These are phyloP conservation scores for Drosophila biarmipes DNA, from an alignment of 1,140 invertebrate species.

Conservation along the genomic window DNA sequence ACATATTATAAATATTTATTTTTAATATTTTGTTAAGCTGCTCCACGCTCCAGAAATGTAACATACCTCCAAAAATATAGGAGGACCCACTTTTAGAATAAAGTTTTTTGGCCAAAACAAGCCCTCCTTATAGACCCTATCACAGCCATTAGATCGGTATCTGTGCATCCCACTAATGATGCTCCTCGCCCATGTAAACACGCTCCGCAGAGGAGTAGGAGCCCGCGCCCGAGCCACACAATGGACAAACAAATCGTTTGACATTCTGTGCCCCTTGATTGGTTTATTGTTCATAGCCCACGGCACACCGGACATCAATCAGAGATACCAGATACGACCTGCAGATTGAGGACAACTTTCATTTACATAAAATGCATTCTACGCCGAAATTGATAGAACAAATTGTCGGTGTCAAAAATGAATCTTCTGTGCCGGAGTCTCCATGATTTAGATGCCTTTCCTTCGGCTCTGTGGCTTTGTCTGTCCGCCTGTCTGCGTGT, in stretches of 20 bases:
- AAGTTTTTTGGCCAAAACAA: constrained; percentile 12
- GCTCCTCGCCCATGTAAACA: constrained; percentile 40
- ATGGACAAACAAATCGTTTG: constrained; percentile 74
- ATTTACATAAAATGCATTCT: constrained; percentile 78
- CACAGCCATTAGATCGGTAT: constrained; percentile 40
- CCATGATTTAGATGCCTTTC: constrained; percentile 43
- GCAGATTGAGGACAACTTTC: constrained; percentile 76
- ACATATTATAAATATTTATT: no score
- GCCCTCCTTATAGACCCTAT: background rate
- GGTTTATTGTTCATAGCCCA: constrained; percentile 70
- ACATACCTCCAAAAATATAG: background rate
- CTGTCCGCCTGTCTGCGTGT: constrained; percentile 6
- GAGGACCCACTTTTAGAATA: background rate
- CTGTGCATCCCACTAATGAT: constrained; percentile 23
- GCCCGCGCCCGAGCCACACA: constrained; percentile 1
- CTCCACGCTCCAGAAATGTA: background rate
- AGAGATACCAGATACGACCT: constrained; percentile 45
- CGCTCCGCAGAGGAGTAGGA: background rate
- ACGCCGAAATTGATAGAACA: constrained; percentile 69
- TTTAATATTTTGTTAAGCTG: no score
- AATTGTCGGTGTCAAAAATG: constrained; percentile 75
- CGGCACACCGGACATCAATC: constrained; percentile 64
- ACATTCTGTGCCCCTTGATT: constrained; percentile 67
- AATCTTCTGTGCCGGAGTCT: background rate
- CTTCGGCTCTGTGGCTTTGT: background rate